Conservation (phyloP, 1,140 invertebrate species). For the Semibalanus balanoides region DNA sequence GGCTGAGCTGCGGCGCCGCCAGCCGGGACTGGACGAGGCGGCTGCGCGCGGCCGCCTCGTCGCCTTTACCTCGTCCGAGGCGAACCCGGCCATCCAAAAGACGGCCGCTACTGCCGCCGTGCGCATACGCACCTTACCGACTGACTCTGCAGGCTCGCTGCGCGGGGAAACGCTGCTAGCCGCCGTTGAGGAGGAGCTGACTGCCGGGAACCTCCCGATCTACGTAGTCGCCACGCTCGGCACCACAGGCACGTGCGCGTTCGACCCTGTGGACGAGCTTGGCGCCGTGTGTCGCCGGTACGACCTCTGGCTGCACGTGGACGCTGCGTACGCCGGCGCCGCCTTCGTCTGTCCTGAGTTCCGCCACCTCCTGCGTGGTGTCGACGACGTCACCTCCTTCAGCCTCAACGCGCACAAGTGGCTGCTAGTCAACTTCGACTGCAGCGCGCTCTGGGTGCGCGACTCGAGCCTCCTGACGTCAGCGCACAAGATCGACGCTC, state of each 20-base stretch:
- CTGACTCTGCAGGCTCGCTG: slow-evolving; percentile 63
- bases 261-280: background rate
- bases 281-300: background rate
- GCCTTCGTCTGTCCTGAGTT: slow-evolving; percentile 90
- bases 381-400: slow-evolving; percentile 76
- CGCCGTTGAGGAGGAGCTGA: no score
- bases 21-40: no score
- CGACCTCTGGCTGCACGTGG: slow-evolving; percentile 65
- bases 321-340: slow-evolving; percentile 86
- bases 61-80: no score
- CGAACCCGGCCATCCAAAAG: slow-evolving; percentile 87
- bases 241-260: background rate
- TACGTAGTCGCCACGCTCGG: no score
- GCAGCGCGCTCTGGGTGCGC: slow-evolving; percentile 41
- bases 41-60: no score
- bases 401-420: slow-evolving; percentile 95
- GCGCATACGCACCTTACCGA: slow-evolving; percentile 61
- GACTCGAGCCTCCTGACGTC: slow-evolving; percentile 30
- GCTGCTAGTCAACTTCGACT: slow-evolving; percentile 89
- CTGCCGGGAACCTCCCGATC: no score
- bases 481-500: slow-evolving; percentile 89
- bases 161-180: slow-evolving; percentile 69
- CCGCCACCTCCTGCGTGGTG: slow-evolving; percentile 67
- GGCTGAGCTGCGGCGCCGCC: no score
- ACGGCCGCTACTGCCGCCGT: slow-evolving; percentile 80